Conservation (phyloP, 1,140 invertebrate species). For the Leguminivora glycinivorella region DNA sequence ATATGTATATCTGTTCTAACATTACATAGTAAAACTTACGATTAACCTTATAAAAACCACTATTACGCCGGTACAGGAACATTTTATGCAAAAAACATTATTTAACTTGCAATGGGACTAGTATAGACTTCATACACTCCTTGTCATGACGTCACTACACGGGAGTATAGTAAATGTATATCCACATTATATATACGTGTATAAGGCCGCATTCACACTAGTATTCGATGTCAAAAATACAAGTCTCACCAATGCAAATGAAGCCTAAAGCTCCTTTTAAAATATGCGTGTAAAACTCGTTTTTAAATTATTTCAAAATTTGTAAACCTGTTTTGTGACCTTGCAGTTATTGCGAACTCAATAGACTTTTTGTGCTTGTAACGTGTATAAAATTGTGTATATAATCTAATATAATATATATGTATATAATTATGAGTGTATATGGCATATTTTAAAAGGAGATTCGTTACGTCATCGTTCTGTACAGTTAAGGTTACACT, state of each 20-base stretch:
- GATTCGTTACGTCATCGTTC: conserved; percentile 45
- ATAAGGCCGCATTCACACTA: conserved; percentile 73
- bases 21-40: conserved; percentile 55
- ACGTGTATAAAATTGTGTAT: conserved; percentile 29
- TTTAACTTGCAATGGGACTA: conserved; percentile 75
- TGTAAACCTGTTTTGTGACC: conserved; percentile 58
- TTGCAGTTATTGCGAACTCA: conserved; percentile 34
- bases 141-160: conserved; percentile 55
- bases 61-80: conserved; percentile 76
- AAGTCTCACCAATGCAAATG: conserved; percentile 65
- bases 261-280: conserved; percentile 61
- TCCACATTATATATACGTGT: conserved; percentile 51
- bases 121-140: conserved; percentile 62
- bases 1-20: conserved; percentile 44
- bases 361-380: conserved; percentile 35
- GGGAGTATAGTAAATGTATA: conserved; percentile 56
- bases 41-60: conserved; percentile 65
- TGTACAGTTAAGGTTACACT: conserved; percentile 36
- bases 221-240: conserved; percentile 64
- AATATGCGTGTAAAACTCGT: conserved; percentile 45
- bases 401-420: conserved; percentile 15
- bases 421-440: background rate
- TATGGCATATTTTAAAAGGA: conserved; percentile 61
- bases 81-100: conserved; percentile 71
- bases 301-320: conserved; percentile 32